phyloP scores from a whole-genome alignment of 2,888 invertebrate species.

The Xestia ashworthii region DNA sequence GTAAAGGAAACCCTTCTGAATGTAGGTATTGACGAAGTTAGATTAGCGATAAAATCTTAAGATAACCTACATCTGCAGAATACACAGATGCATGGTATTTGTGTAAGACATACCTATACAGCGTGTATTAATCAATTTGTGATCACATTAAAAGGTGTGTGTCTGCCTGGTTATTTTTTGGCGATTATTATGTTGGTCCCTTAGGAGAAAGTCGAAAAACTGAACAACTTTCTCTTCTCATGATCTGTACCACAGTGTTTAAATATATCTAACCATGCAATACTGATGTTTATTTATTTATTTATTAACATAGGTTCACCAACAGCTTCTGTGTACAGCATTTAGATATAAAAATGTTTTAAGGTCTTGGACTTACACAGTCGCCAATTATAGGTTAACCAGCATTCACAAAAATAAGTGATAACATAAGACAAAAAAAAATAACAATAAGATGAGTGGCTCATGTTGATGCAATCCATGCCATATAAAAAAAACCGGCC shows the following conservation, averaged over 20 bases:
- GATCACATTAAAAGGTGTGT: neutral
- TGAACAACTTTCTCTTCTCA: neutral
- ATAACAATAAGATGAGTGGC: too few species aligned
- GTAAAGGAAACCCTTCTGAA: neutral
- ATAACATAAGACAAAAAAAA: too few species aligned
- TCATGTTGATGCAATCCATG: neutral
- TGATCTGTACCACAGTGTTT: neutral
- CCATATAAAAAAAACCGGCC: too few species aligned
- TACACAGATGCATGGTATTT: neutral
- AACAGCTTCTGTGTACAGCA: too few species aligned
- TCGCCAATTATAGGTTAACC: too few species aligned
- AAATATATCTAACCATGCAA: neutral
- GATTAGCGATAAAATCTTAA: neutral
- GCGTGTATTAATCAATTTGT: neutral
- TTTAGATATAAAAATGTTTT: too few species aligned
- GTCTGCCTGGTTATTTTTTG: neutral
- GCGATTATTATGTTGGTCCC: neutral
- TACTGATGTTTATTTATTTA: too few species aligned
- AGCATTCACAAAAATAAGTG: too few species aligned
- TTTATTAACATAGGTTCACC: too few species aligned
- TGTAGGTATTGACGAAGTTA: slow-evolving; percentile 4
- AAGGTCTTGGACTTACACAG: too few species aligned
- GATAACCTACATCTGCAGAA: neutral
- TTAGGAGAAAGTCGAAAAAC: neutral
- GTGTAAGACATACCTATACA: neutral